Base-by-base conservation (phyloP, 2,888 invertebrate genomes). In the Erebia palarica region DNA sequence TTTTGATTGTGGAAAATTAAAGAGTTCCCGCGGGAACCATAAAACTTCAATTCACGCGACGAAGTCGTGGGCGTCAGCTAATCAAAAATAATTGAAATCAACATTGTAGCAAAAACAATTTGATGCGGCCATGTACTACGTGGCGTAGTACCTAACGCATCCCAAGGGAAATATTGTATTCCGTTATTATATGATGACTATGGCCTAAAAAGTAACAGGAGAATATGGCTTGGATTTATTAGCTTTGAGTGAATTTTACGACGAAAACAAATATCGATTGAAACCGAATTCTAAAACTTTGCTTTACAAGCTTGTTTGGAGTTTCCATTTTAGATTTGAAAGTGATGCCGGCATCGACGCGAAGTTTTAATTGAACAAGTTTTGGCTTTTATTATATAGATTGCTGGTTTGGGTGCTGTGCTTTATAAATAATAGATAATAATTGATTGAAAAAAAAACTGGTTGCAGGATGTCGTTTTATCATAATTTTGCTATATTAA, bases 281-380 rank as follows among this genome's bases (percentile, higher is more conserved):
- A 55, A 65, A 55, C 10, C 42, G 44, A 44, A 44, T 44, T 44
- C 44, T 44, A 36, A 55, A 65, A 44, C 60, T 16, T 44, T 21
- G 27, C 27, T 53, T 42, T 42, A 65, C 18, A 65, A 42, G 42
- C 51, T 55, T 65, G 55, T 55, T 65, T 55, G 16, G 55, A 57
- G 42, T 55, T 36, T 18, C 51, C 11, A 8, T 64, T 9, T 51
- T 55, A 65, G 65, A 55, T 42, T 18, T 18, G 42, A 42, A 44
- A 42, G 44, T 42, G 18, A 36, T 55, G 18, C 18, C 55, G 18
- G 11, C 5, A 16, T 64, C 36, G 65, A 53, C 53, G 18, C 44
- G 55, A 65, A 65, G 55, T 55, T 65, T 55, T 55, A 65, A 42
- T 65, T 42, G 57, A 57, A 65, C 65, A 65, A 65, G 55, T 65